Percentiles rank a stretch among this genome's conserved stretches.
Conservation (phyloP, 2,797 vertebrate genomes). For the Hypotaenidia philippensis region DNA sequence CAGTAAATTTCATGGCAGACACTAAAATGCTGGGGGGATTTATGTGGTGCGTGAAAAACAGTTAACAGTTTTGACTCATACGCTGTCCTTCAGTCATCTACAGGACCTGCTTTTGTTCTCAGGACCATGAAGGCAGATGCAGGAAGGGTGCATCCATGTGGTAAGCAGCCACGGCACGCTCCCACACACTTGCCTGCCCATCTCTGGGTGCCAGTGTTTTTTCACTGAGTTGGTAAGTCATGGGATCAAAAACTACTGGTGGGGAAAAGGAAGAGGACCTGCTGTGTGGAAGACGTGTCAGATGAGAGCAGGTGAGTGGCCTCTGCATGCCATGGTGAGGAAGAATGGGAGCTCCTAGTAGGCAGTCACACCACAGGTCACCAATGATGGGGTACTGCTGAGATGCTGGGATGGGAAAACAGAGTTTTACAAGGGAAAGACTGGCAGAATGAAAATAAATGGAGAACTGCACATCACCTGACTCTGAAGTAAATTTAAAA, state of each 20-base stretch:
- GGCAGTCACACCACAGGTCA: background rate
- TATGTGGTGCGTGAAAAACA: background rate
- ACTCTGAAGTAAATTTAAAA: background rate
- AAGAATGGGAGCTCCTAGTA: background rate
- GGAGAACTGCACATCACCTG: background rate
- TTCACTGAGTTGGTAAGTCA: background rate
- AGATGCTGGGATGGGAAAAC: background rate
- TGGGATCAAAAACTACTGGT: background rate
- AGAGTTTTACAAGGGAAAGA: background rate
- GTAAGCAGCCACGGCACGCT: background rate
- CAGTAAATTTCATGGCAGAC: background rate
- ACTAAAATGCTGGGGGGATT: background rate
- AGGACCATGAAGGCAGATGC: fast-evolving
- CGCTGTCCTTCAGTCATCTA: background rate
- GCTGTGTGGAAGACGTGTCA: background rate
- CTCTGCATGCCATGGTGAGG: fast-evolving
- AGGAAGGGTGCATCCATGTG: fast-evolving
- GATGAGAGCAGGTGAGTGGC: background rate
- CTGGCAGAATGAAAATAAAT: background rate
- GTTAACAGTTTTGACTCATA: background rate
- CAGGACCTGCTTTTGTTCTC: background rate
- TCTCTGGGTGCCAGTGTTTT: background rate
- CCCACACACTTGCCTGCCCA: fast-evolving
- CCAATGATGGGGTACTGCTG: no score
- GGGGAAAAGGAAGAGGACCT: background rate